Evolutionary conservation across 2,888 invertebrate species (phyloP).

Genomic region (Xiphydria camelus): DNA sequence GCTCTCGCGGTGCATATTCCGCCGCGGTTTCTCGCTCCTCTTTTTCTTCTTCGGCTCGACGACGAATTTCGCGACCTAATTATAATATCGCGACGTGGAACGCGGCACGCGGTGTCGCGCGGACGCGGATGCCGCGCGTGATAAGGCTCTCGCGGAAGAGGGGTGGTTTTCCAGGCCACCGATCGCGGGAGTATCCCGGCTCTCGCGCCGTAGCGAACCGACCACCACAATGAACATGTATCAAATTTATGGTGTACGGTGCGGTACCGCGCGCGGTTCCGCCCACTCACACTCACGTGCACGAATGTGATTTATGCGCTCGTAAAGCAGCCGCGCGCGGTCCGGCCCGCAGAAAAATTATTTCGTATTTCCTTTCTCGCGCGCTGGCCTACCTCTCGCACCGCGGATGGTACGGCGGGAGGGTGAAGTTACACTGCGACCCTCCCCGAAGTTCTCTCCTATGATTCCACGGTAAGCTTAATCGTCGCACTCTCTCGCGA

Average conservation of each 20-base stretch:
- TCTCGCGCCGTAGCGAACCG: background rate
- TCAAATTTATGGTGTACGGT: slow-evolving; percentile 41
- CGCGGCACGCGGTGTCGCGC: too few species aligned
- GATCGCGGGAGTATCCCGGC: background rate
- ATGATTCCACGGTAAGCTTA: too few species aligned
- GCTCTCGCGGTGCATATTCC: slow-evolving; percentile 33
- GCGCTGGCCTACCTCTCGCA: too few species aligned
- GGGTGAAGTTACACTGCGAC: too few species aligned
- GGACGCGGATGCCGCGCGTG: too few species aligned
- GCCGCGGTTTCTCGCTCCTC: slow-evolving; percentile 38
- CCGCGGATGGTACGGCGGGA: too few species aligned
- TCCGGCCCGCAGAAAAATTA: slow-evolving; percentile 11
- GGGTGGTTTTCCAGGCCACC: background rate
- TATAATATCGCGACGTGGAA: too few species aligned
- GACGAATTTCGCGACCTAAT: too few species aligned
- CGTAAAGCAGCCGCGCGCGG: slow-evolving; percentile 34
- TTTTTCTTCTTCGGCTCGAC: too few species aligned
- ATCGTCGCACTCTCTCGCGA: too few species aligned
- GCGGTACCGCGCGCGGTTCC: slow-evolving; percentile 31
- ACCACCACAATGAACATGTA: slow-evolving; percentile 37
- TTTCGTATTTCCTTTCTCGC: slow-evolving; percentile 4
- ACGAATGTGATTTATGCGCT: slow-evolving; percentile 39
- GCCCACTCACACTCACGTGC: slow-evolving; percentile 45
- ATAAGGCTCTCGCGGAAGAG: too few species aligned
- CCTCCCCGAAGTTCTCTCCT: too few species aligned